phyloP scores from a whole-genome alignment of 2,113 vertebrate species.

The Lepidothrix coronata region DNA sequence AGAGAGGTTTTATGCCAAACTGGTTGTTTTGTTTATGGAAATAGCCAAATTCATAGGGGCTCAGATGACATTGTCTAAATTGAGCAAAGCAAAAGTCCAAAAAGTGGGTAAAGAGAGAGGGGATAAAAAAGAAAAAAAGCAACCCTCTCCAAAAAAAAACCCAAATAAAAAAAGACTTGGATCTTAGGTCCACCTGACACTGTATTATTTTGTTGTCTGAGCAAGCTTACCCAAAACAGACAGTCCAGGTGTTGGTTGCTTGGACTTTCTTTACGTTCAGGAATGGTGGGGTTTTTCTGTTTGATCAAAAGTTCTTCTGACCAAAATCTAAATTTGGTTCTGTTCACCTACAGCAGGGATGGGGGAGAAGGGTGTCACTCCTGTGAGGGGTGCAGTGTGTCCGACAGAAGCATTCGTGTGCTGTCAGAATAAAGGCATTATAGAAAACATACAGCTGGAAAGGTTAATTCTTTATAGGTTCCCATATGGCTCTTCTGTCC shows the following conservation, averaged over 20 bases:
- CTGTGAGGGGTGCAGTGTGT: rapidly evolving
- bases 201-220: neutral
- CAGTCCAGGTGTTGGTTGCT: neutral
- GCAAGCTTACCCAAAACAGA: neutral
- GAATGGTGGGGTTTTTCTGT: neutral
- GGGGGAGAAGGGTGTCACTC: neutral
- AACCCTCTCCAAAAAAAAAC: neutral
- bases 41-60: neutral
- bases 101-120: neutral
- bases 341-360: rapidly evolving
- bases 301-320: neutral
- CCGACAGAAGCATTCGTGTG: rapidly evolving
- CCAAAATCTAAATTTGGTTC: neutral
- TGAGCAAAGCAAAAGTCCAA: neutral
- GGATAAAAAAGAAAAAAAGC: neutral
- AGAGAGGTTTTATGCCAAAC: neutral
- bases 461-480: neutral
- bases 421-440: neutral
- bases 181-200: neutral
- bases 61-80: neutral
- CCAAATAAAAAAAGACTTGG: no score
- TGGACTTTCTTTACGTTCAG: neutral
- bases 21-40: neutral
- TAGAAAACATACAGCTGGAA: neutral
- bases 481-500: neutral